Evolutionary conservation across 2,888 invertebrate genomes (phyloP), one percentile per base, ranked within the genome.

Genomic region (Nymphalis c-album): DNA sequence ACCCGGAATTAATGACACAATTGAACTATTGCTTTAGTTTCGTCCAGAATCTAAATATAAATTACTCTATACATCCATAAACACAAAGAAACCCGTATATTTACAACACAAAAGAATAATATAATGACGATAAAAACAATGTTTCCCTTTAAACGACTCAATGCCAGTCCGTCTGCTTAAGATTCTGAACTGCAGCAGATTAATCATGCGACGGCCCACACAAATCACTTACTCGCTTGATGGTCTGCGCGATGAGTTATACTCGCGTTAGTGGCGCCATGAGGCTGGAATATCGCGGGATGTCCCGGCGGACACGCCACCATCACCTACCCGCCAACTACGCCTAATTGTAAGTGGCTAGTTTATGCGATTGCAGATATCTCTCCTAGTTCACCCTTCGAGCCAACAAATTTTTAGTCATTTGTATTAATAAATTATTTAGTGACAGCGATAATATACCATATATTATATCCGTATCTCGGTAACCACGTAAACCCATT

Each of bases 141-240:
- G 57, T 57, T 57, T 57, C 40, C 40, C 57, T 57, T 40, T 57
- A 57, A 57, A 57, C 57, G 57, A 18, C 57, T 57, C 13, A 57
- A 57, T 57, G 57, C 57, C 57, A 35, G 55, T 40, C 55, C 55
- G 40, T n/a, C 57, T 57, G 57, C 18, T 57, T 57, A 57, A 18
- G 57, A 57, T 57, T 66, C 63, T 50, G 53, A 47, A 20, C 22
- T 48, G 59, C 20, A 31, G 26, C 47, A 68, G 58, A 66, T 68
- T 46, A 50, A 61, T 68, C 71, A 68, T 57, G 66, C 45, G 46
- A 13, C 31, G 63, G 20, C 66, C 58, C 71, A 62, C 71, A 71
- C 71, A 71, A 71, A 71, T 71, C 71, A 69, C 71, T 70, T 70
- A 70, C 59, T 64, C 67, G 67, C 68, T 70, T 67, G 64, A 68